A percentile compares a stretch with the other conserved stretches of the same genome.
Conservation (phyloP, 2,888 invertebrate species). For the Lottia gigantea region DNA sequence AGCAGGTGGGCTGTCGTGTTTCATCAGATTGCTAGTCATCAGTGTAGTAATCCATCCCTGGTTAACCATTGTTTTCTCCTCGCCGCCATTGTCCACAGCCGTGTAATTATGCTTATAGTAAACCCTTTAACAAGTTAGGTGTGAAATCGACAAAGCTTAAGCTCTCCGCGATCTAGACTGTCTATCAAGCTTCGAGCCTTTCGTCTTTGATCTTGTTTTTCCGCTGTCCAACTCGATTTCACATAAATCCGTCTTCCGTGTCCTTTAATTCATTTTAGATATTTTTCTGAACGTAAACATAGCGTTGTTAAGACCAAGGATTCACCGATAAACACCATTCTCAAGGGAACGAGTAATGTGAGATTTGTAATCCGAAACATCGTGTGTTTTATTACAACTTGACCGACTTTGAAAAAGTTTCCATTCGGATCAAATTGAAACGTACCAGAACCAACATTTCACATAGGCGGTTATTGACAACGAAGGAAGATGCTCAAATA, state of each 20-base stretch:
- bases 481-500: too few relatives aligned
- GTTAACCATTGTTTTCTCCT: background rate
- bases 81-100: background rate
- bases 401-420: too few relatives aligned
- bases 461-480: too few relatives aligned
- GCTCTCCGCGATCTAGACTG: background rate
- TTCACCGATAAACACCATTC: too few relatives aligned
- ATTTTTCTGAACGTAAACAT: too few relatives aligned
- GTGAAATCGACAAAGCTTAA: slow-evolving; percentile 6
- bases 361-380: too few relatives aligned
- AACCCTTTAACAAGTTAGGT: slow-evolving; percentile 11
- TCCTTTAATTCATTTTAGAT: background rate
- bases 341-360: too few relatives aligned
- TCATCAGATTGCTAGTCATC: background rate
- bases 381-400: too few relatives aligned
- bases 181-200: background rate
- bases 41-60: background rate
- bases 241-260: background rate
- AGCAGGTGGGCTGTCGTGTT: slow-evolving; percentile 1
- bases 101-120: background rate
- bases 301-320: too few relatives aligned
- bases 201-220: slow-evolving; percentile 8
- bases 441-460: too few relatives aligned
- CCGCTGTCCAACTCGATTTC: slow-evolving; percentile 1
- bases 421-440: too few relatives aligned